Evolutionary conservation across 2,113 vertebrate species (phyloP).

Genomic region (Megaceryle maxima): DNA sequence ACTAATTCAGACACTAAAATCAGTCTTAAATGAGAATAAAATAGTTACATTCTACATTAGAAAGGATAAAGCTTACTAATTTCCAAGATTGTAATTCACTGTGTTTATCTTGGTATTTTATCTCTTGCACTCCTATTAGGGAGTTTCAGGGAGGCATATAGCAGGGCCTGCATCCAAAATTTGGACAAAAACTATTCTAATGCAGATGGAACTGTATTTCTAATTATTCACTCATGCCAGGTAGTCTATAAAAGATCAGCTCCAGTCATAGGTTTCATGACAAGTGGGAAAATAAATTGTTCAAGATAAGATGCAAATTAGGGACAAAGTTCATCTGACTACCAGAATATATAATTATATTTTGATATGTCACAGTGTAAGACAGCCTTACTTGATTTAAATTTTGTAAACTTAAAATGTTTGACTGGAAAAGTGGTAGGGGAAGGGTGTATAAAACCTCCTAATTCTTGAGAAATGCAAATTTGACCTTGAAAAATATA

Average conservation of each 20-base stretch:
- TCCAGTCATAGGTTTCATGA: constrained; percentile 32
- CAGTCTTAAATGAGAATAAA: neutral
- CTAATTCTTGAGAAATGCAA: neutral
- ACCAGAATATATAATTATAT: constrained; percentile 68
- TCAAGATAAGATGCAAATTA: constrained; percentile 70
- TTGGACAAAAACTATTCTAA: neutral
- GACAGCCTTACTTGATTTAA: neutral
- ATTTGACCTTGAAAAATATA: constrained; percentile 5
- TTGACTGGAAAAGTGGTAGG: neutral
- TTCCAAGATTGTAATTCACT: neutral
- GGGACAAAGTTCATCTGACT: constrained; percentile 64
- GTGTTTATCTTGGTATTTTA: neutral
- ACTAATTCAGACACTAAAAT: neutral
- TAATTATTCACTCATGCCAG: constrained; percentile 49
- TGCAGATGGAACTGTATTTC: neutral
- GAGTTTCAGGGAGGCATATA: neutral
- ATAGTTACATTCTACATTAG: neutral
- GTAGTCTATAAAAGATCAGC: constrained; percentile 46
- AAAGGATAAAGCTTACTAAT: neutral
- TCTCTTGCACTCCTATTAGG: neutral
- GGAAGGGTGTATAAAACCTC: neutral
- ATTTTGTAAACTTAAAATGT: constrained; percentile 5
- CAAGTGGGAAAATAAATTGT: constrained; percentile 66
- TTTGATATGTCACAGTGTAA: constrained; percentile 19
- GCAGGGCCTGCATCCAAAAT: neutral